Evolutionary conservation across 2,888 invertebrate genomes (phyloP).

Genomic region (Spialia ferax): DNA sequence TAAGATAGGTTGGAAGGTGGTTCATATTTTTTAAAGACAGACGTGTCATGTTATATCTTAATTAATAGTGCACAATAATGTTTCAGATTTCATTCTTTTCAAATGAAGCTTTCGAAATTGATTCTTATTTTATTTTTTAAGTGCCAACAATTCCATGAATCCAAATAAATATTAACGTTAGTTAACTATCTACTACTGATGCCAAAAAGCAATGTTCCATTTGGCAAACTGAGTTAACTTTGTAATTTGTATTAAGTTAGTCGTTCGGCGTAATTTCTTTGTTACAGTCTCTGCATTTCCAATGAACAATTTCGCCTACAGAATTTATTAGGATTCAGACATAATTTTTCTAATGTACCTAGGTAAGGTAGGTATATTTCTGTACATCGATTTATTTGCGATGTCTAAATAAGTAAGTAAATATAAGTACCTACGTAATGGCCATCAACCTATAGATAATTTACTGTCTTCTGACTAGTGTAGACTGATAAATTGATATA

Average conservation of each 20-base stretch:
- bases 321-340: neutral
- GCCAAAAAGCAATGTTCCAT: conserved; percentile 52
- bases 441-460: too few relatives aligned
- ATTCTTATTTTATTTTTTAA: neutral
- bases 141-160: conserved; percentile 12
- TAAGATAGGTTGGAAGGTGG: neutral
- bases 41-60: too few relatives aligned
- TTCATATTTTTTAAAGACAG: neutral
- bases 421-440: too few relatives aligned
- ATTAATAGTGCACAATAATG: too few relatives aligned
- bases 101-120: neutral
- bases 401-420: too few relatives aligned
- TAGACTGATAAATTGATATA: too few relatives aligned
- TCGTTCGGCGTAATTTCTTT: conserved; percentile 13
- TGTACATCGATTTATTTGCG: too few relatives aligned
- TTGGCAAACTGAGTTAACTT: conserved; percentile 47
- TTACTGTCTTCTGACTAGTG: too few relatives aligned
- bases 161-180: conserved; percentile 41
- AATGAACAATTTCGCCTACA: neutral
- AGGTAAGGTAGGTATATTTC: too few relatives aligned
- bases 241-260: conserved; percentile 29
- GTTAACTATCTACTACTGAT: conserved; percentile 34
- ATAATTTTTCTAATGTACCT: too few relatives aligned
- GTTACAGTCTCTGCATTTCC: conserved; percentile 20
- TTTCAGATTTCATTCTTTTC: neutral